Conservation (phyloP, 2,888 invertebrate genomes). For the Sphinx pinastri region DNA sequence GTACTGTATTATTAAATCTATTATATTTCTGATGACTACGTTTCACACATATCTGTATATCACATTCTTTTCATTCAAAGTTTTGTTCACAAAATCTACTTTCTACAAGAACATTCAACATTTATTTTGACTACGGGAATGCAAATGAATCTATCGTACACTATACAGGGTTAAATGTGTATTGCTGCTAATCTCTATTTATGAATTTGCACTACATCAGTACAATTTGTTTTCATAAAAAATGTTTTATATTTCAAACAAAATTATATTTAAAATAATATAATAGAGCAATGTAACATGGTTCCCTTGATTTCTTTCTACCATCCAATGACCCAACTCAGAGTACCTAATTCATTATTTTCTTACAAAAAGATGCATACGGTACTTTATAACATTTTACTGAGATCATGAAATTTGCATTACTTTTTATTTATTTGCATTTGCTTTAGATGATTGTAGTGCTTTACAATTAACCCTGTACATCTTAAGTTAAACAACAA, state of each 20-base stretch:
- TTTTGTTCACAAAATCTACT: conserved; percentile 37
- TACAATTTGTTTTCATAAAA: too few species aligned
- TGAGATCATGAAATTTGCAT: too few species aligned
- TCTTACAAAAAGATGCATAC: too few species aligned
- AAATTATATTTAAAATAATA: too few species aligned
- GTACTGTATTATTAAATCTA: conserved; percentile 25
- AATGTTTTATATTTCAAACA: too few species aligned
- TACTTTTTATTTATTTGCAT: neutral
- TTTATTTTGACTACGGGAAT: conserved; percentile 43
- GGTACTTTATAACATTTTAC: too few species aligned
- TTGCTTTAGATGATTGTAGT: neutral
- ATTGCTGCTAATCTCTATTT: neutral
- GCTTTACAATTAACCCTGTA: conserved; percentile 24
- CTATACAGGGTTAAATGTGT: conserved; percentile 9
- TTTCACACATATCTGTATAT: conserved; percentile 52
- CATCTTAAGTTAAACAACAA: conserved; percentile 34
- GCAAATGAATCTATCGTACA: conserved; percentile 34
- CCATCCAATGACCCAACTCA: too few species aligned
- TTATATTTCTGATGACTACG: conserved; percentile 42
- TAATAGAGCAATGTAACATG: too few species aligned
- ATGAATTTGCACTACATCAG: too few species aligned
- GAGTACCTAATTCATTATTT: too few species aligned
- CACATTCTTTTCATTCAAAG: conserved; percentile 52
- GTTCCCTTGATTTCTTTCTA: too few species aligned
- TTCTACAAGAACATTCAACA: conserved; percentile 40